Conservation (phyloP, 2,113 vertebrate species). For the Urocitellus parryii region DNA sequence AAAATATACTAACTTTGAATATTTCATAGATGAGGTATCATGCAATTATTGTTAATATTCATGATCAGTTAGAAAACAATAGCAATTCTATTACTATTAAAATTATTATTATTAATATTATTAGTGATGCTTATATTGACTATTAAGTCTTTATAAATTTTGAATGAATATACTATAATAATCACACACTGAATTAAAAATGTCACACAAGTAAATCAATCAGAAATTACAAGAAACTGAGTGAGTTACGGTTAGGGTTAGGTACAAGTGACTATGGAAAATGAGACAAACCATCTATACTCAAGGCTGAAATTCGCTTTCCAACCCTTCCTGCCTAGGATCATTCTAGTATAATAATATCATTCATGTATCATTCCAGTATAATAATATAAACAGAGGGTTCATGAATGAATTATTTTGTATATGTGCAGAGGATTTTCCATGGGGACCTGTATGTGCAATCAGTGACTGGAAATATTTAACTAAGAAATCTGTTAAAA, state of each 20-base stretch:
- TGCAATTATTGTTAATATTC: not conserved
- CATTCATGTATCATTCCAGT: not conserved
- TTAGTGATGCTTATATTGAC: slow-evolving; percentile 20
- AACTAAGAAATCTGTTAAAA: slow-evolving; percentile 21
- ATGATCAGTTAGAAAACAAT: not conserved
- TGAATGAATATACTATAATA: not conserved
- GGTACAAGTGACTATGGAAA: not conserved
- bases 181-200: not conserved
- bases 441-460: not conserved
- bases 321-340: not conserved
- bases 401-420: not conserved
- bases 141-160: not conserved
- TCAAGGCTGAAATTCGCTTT: slow-evolving; percentile 27
- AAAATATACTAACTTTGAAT: not conserved
- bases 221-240: slow-evolving; percentile 19
- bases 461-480: not conserved
- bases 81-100: not conserved
- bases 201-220: not conserved
- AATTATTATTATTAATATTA: not conserved
- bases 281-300: not conserved
- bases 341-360: not conserved
- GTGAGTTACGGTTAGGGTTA: not conserved
- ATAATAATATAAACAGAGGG: slow-evolving; percentile 6
- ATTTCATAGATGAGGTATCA: not conserved
- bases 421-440: not conserved